Evolutionary conservation across 2,797 vertebrate genomes (phyloP).

Genomic region (Scarus forsteni): DNA sequence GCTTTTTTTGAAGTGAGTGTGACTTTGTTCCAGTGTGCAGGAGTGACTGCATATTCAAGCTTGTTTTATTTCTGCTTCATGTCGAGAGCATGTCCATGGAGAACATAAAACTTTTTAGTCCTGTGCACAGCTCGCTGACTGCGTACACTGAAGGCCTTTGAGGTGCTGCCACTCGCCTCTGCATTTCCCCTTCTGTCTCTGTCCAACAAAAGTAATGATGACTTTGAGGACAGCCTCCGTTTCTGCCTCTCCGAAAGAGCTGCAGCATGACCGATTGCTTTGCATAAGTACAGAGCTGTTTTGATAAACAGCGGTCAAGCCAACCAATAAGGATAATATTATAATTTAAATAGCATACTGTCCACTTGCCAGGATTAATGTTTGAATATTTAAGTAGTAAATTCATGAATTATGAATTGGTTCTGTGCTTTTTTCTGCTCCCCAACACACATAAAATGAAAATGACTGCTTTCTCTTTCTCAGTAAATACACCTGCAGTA

Average conservation of each 20-base stretch:
- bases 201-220: constrained; percentile 75
- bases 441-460: background rate
- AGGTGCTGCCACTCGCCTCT: constrained; percentile 75
- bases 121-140: constrained; percentile 59
- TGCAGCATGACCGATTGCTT: constrained; percentile 28
- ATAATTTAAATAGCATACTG: constrained; percentile 44
- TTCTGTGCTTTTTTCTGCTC: constrained; percentile 9
- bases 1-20: constrained; percentile 34
- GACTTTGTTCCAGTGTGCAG: constrained; percentile 31
- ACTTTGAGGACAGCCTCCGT: constrained; percentile 61
- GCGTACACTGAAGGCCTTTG: constrained; percentile 63
- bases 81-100: constrained; percentile 60
- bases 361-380: constrained; percentile 16
- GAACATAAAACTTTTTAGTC: constrained; percentile 55
- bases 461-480: no score
- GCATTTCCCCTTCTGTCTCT: constrained; percentile 64
- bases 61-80: constrained; percentile 53
- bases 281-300: constrained; percentile 33
- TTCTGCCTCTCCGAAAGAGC: constrained; percentile 41
- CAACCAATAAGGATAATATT: constrained; percentile 27
- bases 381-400: constrained; percentile 13
- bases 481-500: no score
- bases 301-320: constrained; percentile 30
- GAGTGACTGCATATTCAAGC: constrained; percentile 42
- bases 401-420: constrained; percentile 16